Percentiles rank a stretch among this genome's conserved stretches.
Evolutionary conservation across 1,140 invertebrate genomes (phyloP).

Genomic region (Penaeus chinensis): DNA sequence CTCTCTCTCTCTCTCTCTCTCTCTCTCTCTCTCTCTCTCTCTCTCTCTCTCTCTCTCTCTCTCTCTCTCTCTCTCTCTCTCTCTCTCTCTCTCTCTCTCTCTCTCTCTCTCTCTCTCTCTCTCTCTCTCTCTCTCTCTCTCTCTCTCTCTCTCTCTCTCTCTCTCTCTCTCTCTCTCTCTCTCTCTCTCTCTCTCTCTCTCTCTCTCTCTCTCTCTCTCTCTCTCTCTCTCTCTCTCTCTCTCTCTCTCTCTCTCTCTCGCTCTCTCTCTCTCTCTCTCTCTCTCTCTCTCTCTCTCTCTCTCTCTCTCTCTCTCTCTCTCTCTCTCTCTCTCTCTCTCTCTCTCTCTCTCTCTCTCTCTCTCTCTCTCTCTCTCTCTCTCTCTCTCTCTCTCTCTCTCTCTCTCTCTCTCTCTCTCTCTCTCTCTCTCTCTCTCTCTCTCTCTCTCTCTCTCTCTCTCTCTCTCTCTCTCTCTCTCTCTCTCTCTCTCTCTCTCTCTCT

Average conservation of each 20-base stretch:
- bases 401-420: not conserved
- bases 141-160: conserved; percentile 11
- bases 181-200: not conserved
- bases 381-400: not conserved
- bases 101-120: not conserved
- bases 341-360: too few relatives aligned
- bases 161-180: not conserved
- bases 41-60: not conserved
- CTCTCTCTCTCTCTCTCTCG: too few relatives aligned
- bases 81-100: conserved; percentile 16
- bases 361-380: too few relatives aligned
- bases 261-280: too few relatives aligned
- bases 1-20: too few relatives aligned
- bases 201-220: not conserved
- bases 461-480: not conserved
- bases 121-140: not conserved
- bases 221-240: not conserved
- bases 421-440: conserved; percentile 1
- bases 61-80: not conserved
- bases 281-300: not conserved
- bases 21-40: too few relatives aligned
- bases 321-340: not conserved
- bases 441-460: conserved; percentile 1
- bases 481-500: not conserved
- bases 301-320: conserved; percentile 3